Conservation (phyloP, 2,113 vertebrate genomes). For the Sprattus sprattus region DNA sequence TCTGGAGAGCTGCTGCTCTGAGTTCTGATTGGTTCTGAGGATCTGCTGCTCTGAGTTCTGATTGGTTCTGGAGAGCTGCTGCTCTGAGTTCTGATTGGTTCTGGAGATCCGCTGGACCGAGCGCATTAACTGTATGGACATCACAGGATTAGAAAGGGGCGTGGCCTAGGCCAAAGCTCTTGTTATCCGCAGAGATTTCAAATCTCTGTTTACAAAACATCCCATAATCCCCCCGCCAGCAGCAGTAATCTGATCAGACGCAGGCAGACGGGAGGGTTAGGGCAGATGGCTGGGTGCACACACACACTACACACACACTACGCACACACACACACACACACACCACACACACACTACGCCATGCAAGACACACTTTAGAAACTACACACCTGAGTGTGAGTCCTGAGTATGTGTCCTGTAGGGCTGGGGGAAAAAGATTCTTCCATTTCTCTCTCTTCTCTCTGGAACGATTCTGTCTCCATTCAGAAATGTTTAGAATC, state of each 20-base stretch:
- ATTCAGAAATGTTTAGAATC: no score
- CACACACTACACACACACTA: neutral
- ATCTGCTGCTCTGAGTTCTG: no score
- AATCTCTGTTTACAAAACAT: slow-evolving; percentile 51
- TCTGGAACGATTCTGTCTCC: no score
- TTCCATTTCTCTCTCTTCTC: no score
- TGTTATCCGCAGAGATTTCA: slow-evolving; percentile 44
- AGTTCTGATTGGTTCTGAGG: no score
- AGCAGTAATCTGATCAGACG: slow-evolving; percentile 47
- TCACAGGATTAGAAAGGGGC: slow-evolving; percentile 45
- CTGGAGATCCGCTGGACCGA: slow-evolving; percentile 10
- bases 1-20: no score
- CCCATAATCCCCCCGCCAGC: slow-evolving; percentile 46
- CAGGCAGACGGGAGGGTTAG: slow-evolving; percentile 7
- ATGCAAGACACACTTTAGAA: no score
- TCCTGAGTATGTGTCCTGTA: no score
- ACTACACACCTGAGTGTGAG: no score
- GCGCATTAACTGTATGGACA: slow-evolving; percentile 46
- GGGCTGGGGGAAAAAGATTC: no score
- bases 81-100: no score
- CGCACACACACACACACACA: neutral
- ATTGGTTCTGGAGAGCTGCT: neutral
- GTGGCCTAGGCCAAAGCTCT: slow-evolving; percentile 29
- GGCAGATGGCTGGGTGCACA: slow-evolving; percentile 27
- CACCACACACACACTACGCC: neutral